Evolutionary conservation across 1,140 invertebrate species (phyloP).

Genomic region (Archivesica marissinica): DNA sequence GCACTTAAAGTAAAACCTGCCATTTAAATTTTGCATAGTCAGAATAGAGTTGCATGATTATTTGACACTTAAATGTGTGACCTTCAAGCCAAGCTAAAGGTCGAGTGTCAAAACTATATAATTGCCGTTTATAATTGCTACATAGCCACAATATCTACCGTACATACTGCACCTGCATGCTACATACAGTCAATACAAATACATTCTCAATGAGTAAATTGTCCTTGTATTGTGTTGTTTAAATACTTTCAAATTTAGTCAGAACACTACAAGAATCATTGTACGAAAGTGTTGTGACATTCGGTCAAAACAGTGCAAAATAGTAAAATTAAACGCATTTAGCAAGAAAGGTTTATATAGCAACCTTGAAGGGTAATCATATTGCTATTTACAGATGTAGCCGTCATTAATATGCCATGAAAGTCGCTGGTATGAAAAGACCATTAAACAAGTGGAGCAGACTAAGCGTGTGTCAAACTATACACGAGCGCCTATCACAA

Average conservation of each 20-base stretch:
- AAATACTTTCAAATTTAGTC: too few relatives aligned
- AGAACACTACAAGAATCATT: too few relatives aligned
- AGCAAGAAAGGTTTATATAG: too few relatives aligned
- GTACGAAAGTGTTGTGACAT: too few relatives aligned
- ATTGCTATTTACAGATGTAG: not conserved
- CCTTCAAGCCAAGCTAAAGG: not conserved
- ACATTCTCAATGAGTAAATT: too few relatives aligned
- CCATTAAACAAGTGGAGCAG: not conserved
- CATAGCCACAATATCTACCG: too few relatives aligned
- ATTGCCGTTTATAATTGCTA: not conserved
- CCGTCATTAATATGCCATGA: not conserved
- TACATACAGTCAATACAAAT: too few relatives aligned
- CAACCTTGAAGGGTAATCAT: not conserved
- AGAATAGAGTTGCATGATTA: not conserved
- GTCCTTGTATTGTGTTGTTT: too few relatives aligned
- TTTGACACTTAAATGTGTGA: not conserved
- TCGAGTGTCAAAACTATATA: slow-evolving; percentile 12
- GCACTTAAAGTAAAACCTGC: not conserved
- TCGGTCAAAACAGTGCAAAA: too few relatives aligned
- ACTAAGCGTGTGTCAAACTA: slow-evolving; percentile 12
- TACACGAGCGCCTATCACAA: not conserved
- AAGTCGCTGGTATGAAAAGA: not conserved
- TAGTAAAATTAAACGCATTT: too few relatives aligned
- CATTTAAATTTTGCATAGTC: not conserved
- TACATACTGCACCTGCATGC: too few relatives aligned